Evolutionary conservation across 2,888 invertebrate species (phyloP).

Genomic region (Alloscopus bannaensis): DNA sequence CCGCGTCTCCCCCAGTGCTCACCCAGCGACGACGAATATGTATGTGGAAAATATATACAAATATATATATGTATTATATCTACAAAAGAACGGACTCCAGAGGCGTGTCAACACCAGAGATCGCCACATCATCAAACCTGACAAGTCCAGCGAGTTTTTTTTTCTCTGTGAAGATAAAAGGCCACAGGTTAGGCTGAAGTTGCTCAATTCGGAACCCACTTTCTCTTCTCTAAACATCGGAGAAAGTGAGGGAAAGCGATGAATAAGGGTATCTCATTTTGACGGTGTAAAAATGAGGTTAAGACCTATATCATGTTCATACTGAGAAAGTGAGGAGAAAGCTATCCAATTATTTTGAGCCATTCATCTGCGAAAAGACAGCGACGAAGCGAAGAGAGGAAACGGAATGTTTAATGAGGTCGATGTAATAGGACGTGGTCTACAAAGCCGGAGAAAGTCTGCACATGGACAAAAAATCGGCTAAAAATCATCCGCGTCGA

Average conservation of each 20-base stretch:
- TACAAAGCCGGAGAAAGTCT: slow-evolving; percentile 17
- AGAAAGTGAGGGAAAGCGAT: not conserved
- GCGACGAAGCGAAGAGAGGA: slow-evolving; percentile 8
- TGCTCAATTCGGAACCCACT: slow-evolving; percentile 58
- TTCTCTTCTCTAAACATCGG: slow-evolving; percentile 22
- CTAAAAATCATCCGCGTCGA: not conserved
- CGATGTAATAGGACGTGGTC: slow-evolving; percentile 20
- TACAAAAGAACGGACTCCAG: not conserved
- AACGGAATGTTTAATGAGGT: slow-evolving; percentile 47
- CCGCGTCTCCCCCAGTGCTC: slow-evolving; percentile 56
- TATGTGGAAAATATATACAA: not conserved
- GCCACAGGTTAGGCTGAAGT: slow-evolving; percentile 39
- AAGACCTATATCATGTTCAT: not conserved
- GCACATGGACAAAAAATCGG: not conserved
- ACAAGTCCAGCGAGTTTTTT: slow-evolving; percentile 13
- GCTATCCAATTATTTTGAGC: slow-evolving; percentile 56
- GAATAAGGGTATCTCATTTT: not conserved
- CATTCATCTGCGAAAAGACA: slow-evolving; percentile 44
- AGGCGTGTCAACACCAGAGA: not conserved
- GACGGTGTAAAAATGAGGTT: not conserved
- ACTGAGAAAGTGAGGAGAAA: not conserved
- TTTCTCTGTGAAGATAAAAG: slow-evolving; percentile 37
- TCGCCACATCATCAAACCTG: not conserved
- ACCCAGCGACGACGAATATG: slow-evolving; percentile 30
- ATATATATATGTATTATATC: not conserved